phyloP scores from a whole-genome alignment of 2,888 invertebrate species.

The Anaspis maculata region DNA sequence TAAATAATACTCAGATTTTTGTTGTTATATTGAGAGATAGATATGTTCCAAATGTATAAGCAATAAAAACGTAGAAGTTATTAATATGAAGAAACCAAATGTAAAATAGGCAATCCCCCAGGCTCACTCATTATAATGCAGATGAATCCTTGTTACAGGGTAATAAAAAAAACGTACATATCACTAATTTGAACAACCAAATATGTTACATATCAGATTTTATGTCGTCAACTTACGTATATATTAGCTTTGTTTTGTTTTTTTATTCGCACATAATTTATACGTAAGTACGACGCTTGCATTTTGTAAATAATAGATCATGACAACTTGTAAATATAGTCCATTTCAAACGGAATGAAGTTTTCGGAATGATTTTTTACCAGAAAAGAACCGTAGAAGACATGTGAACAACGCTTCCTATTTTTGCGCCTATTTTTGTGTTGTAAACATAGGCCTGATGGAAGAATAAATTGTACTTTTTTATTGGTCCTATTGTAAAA shows the following conservation, averaged over 20 bases:
- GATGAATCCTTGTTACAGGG: constrained; percentile 30
- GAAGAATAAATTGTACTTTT: constrained; percentile 27
- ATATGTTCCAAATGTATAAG: constrained; percentile 21
- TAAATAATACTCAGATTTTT: constrained; percentile 22
- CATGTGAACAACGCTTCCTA: constrained; percentile 26
- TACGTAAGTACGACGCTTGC: constrained; percentile 11
- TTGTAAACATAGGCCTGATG: constrained; percentile 20
- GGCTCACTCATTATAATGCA: constrained; percentile 10
- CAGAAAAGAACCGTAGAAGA: too few relatives aligned
- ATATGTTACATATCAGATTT: constrained; percentile 15
- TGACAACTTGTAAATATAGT: constrained; percentile 22
- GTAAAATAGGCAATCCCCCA: too few relatives aligned
- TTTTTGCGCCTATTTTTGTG: constrained; percentile 9
- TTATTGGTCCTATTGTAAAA: constrained; percentile 28
- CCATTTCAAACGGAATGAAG: constrained; percentile 17
- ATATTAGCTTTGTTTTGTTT: constrained; percentile 3
- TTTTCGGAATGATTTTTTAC: constrained; percentile 26
- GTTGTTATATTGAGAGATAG: constrained; percentile 15
- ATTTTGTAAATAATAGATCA: constrained; percentile 16
- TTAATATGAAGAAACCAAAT: too few relatives aligned
- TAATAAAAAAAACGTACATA: constrained; percentile 34
- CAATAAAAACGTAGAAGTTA: constrained; percentile 21
- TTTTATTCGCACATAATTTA: constrained; percentile 7
- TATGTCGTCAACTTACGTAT: constrained; percentile 11
- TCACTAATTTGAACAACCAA: constrained; percentile 24